These are phyloP conservation scores for Lepus timidus DNA, from an alignment of 2,113 vertebrate genomes.

Conservation along the genomic window DNA sequence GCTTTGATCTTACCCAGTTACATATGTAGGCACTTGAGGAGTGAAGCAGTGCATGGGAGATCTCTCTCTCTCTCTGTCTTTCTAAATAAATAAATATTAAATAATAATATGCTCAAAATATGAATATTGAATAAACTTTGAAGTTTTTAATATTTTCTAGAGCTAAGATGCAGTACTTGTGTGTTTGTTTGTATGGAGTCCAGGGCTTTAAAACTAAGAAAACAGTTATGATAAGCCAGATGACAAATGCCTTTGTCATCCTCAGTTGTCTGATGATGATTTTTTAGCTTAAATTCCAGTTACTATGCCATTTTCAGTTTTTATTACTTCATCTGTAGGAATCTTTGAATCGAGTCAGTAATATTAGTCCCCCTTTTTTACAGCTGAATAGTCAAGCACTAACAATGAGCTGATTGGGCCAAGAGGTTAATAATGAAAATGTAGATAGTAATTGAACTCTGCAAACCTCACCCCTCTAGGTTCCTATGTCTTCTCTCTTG, in stretches of 20 bases:
- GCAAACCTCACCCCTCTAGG: not conserved
- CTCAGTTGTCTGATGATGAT: not conserved
- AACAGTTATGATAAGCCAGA: not conserved
- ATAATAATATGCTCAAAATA: not conserved
- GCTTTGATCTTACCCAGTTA: too few species aligned
- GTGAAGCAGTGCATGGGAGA: too few species aligned
- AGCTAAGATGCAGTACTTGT: not conserved
- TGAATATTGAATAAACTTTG: not conserved
- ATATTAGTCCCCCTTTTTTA: constrained; percentile 1
- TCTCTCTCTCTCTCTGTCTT: too few species aligned
- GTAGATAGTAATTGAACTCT: not conserved
- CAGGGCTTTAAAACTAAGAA: constrained; percentile 52
- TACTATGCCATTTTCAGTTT: not conserved
- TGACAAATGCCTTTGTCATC: constrained; percentile 16
- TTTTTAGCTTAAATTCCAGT: constrained; percentile 53
- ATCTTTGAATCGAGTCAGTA: not conserved
- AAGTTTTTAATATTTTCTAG: not conserved
- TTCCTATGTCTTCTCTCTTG: not conserved
- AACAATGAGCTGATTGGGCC: not conserved
- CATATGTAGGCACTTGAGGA: too few species aligned
- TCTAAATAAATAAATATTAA: too few species aligned
- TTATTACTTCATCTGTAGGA: constrained; percentile 37
- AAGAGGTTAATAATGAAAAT: not conserved
- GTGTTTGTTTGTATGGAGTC: not conserved
- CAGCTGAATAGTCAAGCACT: constrained; percentile 51